These are phyloP conservation scores for Coelopa pilipes DNA, from an alignment of 2,888 invertebrate genomes.

Conservation along the genomic window DNA sequence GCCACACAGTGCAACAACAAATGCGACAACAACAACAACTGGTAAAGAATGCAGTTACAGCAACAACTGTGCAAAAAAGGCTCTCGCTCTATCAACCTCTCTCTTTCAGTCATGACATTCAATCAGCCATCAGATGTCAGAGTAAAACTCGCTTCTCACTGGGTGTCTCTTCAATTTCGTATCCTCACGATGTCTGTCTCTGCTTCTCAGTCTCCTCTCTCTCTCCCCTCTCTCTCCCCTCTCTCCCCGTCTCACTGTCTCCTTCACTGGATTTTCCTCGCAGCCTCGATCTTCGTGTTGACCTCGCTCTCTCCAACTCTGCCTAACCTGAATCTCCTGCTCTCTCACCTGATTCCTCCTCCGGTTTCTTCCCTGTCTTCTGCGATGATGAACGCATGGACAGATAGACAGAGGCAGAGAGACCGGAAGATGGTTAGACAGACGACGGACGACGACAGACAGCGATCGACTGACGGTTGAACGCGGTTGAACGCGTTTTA, in stretches of 20 bases:
- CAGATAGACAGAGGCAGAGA: background rate
- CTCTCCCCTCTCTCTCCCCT: background rate
- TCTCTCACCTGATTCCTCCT: too few relatives aligned
- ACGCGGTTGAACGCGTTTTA: background rate
- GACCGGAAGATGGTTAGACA: background rate
- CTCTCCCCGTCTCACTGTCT: background rate
- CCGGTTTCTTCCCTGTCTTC: too few relatives aligned
- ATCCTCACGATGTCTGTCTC: background rate
- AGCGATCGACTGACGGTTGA: slow-evolving; percentile 8
- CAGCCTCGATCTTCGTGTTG: background rate
- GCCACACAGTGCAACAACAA: background rate
- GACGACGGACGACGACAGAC: too few relatives aligned
- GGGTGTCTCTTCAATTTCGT: slow-evolving; percentile 23
- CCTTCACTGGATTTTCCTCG: background rate
- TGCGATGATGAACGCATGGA: too few relatives aligned
- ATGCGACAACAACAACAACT: background rate
- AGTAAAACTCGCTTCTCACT: slow-evolving; percentile 16
- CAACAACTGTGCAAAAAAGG: too few relatives aligned
- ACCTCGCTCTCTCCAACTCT: too few relatives aligned
- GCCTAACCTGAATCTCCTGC: too few relatives aligned
- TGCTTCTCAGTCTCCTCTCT: background rate
- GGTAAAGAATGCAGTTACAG: background rate
- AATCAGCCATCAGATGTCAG: slow-evolving; percentile 34
- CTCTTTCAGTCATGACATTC: slow-evolving; percentile 22
- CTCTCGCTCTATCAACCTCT: slow-evolving; percentile 3